Percentiles rank a stretch among this genome's conserved stretches.
phyloP scores from a whole-genome alignment of 2,113 vertebrate species.

The Cryptotis parvus region DNA sequence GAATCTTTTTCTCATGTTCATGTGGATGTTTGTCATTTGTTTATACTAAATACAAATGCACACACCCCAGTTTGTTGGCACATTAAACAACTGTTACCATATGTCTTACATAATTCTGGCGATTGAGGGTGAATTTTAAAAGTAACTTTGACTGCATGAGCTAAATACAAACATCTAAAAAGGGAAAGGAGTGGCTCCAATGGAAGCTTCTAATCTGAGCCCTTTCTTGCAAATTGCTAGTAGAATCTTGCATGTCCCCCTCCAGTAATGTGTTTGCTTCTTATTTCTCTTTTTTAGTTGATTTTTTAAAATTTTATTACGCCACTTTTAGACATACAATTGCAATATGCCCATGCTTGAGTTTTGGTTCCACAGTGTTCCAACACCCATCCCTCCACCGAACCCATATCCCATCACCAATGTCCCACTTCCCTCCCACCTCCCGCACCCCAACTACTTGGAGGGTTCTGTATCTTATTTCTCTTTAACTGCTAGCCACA shows the following conservation, averaged over 20 bases:
- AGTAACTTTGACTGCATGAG: conserved; percentile 48
- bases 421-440: too few species aligned
- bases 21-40: conserved; percentile 55
- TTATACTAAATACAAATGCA: conserved; percentile 63
- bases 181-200: conserved; percentile 39
- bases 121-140: conserved; percentile 64
- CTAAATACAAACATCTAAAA: conserved; percentile 53
- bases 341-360: too few species aligned
- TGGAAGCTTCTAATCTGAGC: conserved; percentile 8
- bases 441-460: too few species aligned
- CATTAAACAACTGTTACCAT: conserved; percentile 64
- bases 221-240: conserved; percentile 51
- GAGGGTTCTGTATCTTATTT: too few species aligned
- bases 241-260: conserved; percentile 34
- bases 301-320: too few species aligned
- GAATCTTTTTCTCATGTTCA: conserved; percentile 50
- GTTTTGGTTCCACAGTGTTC: too few species aligned
- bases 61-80: conserved; percentile 55
- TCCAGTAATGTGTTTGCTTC: neutral
- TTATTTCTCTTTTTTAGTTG: conserved; percentile 50
- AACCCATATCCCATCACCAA: too few species aligned
- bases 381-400: too few species aligned
- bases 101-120: conserved; percentile 61
- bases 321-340: too few species aligned
- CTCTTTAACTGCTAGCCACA: conserved; percentile 3